Percentiles rank a stretch among this genome's conserved stretches.
Conservation (phyloP, 2,113 vertebrate species). For the Gasterosteus nipponicus region DNA sequence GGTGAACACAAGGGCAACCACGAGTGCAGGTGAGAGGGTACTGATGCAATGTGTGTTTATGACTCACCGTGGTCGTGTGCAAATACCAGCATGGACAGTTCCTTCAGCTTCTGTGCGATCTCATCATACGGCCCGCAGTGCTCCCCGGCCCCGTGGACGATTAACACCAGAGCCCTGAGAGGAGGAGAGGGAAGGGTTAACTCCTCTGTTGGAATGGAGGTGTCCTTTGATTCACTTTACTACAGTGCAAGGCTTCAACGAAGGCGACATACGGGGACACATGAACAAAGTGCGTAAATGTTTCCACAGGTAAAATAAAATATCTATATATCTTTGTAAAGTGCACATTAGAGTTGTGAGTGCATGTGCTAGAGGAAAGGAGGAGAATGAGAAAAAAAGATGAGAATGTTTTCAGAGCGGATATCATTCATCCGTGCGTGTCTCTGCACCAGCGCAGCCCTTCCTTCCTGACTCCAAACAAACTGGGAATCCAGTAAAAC, state of each 20-base stretch:
- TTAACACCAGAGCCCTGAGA: slow-evolving; percentile 89
- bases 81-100: slow-evolving; percentile 88
- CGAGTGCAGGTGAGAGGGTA: slow-evolving; percentile 13
- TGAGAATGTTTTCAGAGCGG: slow-evolving; percentile 35
- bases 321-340: neutral
- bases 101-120: slow-evolving; percentile 86
- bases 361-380: neutral
- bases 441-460: slow-evolving; percentile 19
- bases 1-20: neutral
- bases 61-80: slow-evolving; percentile 95
- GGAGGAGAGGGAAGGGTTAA: neutral
- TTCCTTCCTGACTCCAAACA: slow-evolving; percentile 29
- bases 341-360: neutral
- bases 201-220: slow-evolving; percentile 1
- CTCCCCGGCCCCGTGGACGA: slow-evolving; percentile 92
- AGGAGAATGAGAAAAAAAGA: neutral
- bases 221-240: neutral
- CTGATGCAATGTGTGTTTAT: slow-evolving; percentile 16
- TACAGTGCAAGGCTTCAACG: neutral
- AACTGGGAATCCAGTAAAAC: slow-evolving; percentile 33
- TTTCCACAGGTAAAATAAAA: neutral
- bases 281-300: neutral
- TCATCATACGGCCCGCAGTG: slow-evolving; percentile 92
- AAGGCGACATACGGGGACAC: neutral
- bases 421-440: slow-evolving; percentile 44